A percentile compares a stretch with the other conserved stretches of the same genome.
Evolutionary conservation across 2,888 invertebrate genomes (phyloP).

Genomic region (Dascillus cervinus): DNA sequence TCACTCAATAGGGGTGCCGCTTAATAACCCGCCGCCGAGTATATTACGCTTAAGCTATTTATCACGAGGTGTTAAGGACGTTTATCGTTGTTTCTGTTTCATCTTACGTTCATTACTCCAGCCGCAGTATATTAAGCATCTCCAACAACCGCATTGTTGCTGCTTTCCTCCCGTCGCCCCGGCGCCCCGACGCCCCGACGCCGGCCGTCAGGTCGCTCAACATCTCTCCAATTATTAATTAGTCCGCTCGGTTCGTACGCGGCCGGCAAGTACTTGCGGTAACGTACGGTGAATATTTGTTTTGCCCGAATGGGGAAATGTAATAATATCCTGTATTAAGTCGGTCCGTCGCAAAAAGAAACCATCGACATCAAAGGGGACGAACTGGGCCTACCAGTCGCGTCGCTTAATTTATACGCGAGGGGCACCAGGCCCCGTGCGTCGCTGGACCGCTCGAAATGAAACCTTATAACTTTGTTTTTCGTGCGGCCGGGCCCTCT

Average conservation of each 20-base stretch:
- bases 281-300: slow-evolving; percentile 5
- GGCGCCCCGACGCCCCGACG: slow-evolving; percentile 20
- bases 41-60: slow-evolving; percentile 38
- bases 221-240: slow-evolving; percentile 25
- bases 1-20: slow-evolving; percentile 17
- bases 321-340: too few relatives aligned
- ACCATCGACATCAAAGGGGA: too few relatives aligned
- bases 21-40: slow-evolving; percentile 27
- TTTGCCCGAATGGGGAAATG: too few relatives aligned
- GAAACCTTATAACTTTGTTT: slow-evolving; percentile 44
- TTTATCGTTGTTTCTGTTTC: slow-evolving; percentile 42
- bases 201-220: slow-evolving; percentile 15
- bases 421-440: too few relatives aligned
- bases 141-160: slow-evolving; percentile 38
- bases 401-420: too few relatives aligned
- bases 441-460: too few relatives aligned
- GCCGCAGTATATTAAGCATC: slow-evolving; percentile 39
- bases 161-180: slow-evolving; percentile 26
- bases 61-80: slow-evolving; percentile 40
- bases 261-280: slow-evolving; percentile 7
- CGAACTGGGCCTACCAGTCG: too few relatives aligned
- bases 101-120: slow-evolving; percentile 39
- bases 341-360: too few relatives aligned
- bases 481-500: slow-evolving; percentile 42
- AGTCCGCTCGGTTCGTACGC: slow-evolving; percentile 15